Evolutionary conservation across 2,113 vertebrate genomes (phyloP), one percentile per base, ranked within the genome.

Genomic region (Rhea pennata): DNA sequence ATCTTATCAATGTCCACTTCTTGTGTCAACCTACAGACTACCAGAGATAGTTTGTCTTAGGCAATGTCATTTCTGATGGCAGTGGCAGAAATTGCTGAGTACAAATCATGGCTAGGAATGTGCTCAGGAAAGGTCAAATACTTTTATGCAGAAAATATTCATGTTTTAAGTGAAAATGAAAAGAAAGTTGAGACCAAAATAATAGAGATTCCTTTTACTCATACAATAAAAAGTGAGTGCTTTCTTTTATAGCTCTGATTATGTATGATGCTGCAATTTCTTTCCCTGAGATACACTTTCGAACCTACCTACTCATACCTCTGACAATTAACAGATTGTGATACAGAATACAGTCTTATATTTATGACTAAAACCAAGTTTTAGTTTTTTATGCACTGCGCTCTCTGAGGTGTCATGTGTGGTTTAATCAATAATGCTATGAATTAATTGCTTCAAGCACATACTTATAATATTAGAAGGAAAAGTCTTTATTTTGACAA

Each of bases 401-500:
- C 96, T 96, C 92, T 97, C 95, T 97, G 96, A 97, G 85, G 75
- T 92, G 86, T 93, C 95, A 79, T 51, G 54, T 92, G 96, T 97
- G 97, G 95, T 96, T 96, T 77, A 83, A 82, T 96, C 64, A 90
- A 7, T 16, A 77, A 88, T 78, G 89, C 69, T 92, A 91, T 81
- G 87, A 96, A 96, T 50, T 96, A 96, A 92, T 96, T 91, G 77
- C 84, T 97, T 97, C 91, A 96, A 97, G 88, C 87, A 91, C 62
- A 29, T 97, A 88, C 93, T 97, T n/a, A n/a, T n/a, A n/a, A n/a
- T n/a, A n/a, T n/a, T n/a, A n/a, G n/a, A n/a, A n/a, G n/a, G n/a
- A n/a, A n/a, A n/a, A n/a, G 89, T 95, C 94, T 96, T 84, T 93
- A 90, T 66, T 97, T 98, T 97, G 91, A 92, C 64, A 96, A 97